Conservation (phyloP, 2,888 invertebrate genomes). For the Plagodis pulveraria region DNA sequence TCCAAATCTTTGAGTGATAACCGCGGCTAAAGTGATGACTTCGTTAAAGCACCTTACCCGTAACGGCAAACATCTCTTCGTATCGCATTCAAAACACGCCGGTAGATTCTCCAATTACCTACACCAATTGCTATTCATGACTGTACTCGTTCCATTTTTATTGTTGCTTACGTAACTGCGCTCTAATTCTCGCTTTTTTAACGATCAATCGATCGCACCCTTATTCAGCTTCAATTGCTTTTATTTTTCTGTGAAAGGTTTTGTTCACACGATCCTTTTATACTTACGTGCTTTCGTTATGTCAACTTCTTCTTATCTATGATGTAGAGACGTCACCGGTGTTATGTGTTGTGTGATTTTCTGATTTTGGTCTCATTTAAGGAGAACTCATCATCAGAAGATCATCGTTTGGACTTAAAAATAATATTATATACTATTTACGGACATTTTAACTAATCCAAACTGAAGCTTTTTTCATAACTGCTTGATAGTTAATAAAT, state of each 20-base stretch:
- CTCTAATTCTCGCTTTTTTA: constrained; percentile 39
- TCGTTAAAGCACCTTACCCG: background rate
- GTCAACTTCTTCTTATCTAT: no score
- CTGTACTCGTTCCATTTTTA: constrained; percentile 39
- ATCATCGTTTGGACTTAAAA: no score
- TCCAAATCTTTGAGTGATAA: background rate
- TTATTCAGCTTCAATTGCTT: constrained; percentile 16
- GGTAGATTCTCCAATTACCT: constrained; percentile 39
- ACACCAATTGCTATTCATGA: constrained; percentile 43
- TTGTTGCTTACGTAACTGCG: constrained; percentile 35
- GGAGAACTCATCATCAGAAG: no score
- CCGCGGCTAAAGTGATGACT: background rate
- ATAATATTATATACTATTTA: no score
- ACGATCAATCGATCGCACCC: constrained; percentile 26
- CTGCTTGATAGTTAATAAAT: no score
- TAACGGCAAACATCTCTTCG: constrained; percentile 1
- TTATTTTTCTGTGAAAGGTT: constrained; percentile 16
- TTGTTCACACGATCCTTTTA: background rate
- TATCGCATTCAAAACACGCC: constrained; percentile 25
- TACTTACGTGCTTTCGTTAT: background rate
- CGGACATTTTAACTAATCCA: no score
- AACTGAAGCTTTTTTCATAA: no score
- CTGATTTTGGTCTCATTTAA: no score
- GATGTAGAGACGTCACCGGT: no score
- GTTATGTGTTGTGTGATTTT: no score